phyloP scores from a whole-genome alignment of 2,113 vertebrate species.

The Aramus guarauna region DNA sequence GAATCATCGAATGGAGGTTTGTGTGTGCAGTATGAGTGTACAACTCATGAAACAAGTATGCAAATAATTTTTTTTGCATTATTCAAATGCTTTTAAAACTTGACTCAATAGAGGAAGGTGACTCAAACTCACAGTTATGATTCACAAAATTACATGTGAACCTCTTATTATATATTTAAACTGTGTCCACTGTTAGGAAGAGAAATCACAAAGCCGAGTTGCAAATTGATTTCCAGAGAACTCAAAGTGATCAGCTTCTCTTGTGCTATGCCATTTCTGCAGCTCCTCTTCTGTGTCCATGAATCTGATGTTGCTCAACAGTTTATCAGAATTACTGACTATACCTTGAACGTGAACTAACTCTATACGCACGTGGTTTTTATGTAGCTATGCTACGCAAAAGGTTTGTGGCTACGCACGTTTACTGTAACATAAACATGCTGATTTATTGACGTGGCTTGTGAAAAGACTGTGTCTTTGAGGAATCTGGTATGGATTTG shows the following conservation, averaged over 20 bases:
- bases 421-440: fast-evolving
- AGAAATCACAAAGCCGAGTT: background rate
- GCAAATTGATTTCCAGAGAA: background rate
- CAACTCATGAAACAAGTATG: background rate
- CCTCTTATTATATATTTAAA: background rate
- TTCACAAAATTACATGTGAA: background rate
- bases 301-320: background rate
- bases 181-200: background rate
- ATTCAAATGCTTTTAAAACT: background rate
- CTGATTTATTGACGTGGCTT: background rate
- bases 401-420: background rate
- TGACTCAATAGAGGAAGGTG: background rate
- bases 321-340: background rate
- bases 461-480: background rate
- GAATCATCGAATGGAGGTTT: background rate
- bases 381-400: background rate
- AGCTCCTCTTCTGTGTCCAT: fast-evolving
- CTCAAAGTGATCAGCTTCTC: background rate
- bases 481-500: background rate
- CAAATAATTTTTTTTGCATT: background rate
- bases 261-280: background rate
- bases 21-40: background rate
- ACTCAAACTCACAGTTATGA: background rate
- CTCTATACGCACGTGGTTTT: fast-evolving
- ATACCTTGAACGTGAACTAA: background rate